phyloP scores from a whole-genome alignment of 1,140 invertebrate genomes.

The Cephus cinctus region DNA sequence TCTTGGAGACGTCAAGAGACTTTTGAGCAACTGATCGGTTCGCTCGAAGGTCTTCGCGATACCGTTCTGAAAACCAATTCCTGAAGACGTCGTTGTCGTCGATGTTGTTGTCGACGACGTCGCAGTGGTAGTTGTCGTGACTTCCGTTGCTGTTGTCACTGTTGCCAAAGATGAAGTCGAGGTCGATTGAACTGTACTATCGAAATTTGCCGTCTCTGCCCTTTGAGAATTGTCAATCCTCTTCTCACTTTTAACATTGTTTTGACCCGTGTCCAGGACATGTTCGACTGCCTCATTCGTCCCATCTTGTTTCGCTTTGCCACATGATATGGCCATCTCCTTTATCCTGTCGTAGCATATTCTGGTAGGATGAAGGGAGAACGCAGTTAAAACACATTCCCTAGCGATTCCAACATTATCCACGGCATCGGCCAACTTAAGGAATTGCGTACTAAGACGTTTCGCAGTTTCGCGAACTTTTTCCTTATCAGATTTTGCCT shows the following conservation, averaged over 20 bases:
- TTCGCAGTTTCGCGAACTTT: slow-evolving; percentile 57
- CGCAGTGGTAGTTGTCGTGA: not conserved
- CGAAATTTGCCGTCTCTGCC: no score
- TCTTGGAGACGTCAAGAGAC: slow-evolving; percentile 27
- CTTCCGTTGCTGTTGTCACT: not conserved
- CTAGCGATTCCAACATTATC: slow-evolving; percentile 58
- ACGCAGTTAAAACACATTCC: slow-evolving; percentile 67
- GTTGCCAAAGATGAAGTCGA: no score
- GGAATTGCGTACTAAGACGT: slow-evolving; percentile 59
- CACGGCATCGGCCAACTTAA: slow-evolving; percentile 60
- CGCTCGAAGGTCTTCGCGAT: slow-evolving; percentile 33
- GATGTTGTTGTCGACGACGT: no score
- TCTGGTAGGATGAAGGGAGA: slow-evolving; percentile 63
- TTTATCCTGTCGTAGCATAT: slow-evolving; percentile 55
- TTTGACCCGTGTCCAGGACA: not conserved
- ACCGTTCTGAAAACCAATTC: slow-evolving; percentile 29
- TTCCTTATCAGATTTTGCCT: slow-evolving; percentile 58
- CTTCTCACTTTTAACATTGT: no score
- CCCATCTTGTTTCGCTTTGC: slow-evolving; percentile 45
- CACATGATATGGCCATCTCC: slow-evolving; percentile 57
- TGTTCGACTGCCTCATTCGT: no score
- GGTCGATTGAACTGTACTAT: no score
- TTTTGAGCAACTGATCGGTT: slow-evolving; percentile 40
- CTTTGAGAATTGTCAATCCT: no score
- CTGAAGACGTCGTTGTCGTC: no score